phyloP scores from a whole-genome alignment of 2,797 vertebrate genomes.

The Discoglossus pictus region DNA sequence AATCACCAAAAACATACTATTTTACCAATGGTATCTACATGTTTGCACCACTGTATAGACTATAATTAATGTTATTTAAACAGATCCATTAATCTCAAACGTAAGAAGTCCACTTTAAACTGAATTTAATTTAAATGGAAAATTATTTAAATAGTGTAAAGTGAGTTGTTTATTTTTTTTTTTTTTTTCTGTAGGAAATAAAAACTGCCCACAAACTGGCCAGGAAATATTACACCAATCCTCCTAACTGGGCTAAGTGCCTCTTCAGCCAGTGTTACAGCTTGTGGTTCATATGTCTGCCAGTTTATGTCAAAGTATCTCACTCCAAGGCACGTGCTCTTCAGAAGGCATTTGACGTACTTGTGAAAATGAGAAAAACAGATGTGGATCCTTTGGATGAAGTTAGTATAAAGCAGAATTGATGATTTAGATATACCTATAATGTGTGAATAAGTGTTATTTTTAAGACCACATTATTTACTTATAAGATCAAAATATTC shows the following conservation, averaged over 20 bases:
- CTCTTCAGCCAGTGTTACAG: slow-evolving; percentile 96
- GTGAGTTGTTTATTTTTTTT: slow-evolving; percentile 49
- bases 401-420: slow-evolving; percentile 69
- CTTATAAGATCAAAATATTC: too few species aligned
- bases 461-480: too few species aligned
- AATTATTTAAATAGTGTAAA: too few species aligned
- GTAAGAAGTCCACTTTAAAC: too few species aligned
- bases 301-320: slow-evolving; percentile 81
- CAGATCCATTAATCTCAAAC: too few species aligned
- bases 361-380: slow-evolving; percentile 89
- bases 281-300: slow-evolving; percentile 97
- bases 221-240: slow-evolving; percentile 82
- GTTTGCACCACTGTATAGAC: too few species aligned
- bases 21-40: too few species aligned
- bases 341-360: slow-evolving; percentile 88
- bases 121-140: not conserved
- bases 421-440: too few species aligned
- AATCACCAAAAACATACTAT: too few species aligned
- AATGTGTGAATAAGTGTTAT: too few species aligned
- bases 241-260: slow-evolving; percentile 89
- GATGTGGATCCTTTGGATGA: slow-evolving; percentile 94
- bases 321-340: slow-evolving; percentile 87
- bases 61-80: too few species aligned
- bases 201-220: slow-evolving; percentile 93
- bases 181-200: slow-evolving; percentile 82